Evolutionary conservation across 2,888 invertebrate genomes (phyloP), one percentile per base, ranked within the genome.

Genomic region (Morpho achilles): DNA sequence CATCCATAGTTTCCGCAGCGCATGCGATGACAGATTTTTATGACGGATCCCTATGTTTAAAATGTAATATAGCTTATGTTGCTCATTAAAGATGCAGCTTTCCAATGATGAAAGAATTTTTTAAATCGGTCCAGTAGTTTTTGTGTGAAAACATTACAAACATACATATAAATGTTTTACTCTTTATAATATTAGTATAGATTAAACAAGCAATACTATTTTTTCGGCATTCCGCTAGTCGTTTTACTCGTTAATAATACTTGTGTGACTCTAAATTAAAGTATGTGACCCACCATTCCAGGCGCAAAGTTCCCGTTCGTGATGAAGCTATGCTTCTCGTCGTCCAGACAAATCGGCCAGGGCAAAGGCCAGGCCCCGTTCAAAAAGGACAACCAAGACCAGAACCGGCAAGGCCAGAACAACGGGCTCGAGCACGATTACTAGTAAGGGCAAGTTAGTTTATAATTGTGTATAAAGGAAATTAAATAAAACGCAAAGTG

Each of bases 261-360:
- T 7, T 39, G 1, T 48, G 32, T 46, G 2, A 6, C 10, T 16
- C 45, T 10, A 8, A 42, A 43, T 45, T 10, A 43, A 57, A 8
- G 8, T 7, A 16, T 22, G 10, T 7, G 9, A 58, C 63, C 47
- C 45, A 52, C 32, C 65, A 70, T 93, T 93, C 9, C 92, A 97
- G 98, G 96, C 85, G 98, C 98, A 69, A 98, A 98, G 92, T 98
- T 98, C 89, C 99, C 99, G 70, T 99, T 98, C 92, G 97, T 98
- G 76, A 96, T 99, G 96, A 99, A 99, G 91, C 92, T 99, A 72
- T 99, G 99, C 83, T 99, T 99, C 93, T 98, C 98, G 22, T 97
- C 97, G 56, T 90, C 91, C 52, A 86, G 91, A 56, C 88, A 90
- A 69, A 91, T 91, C 70, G 89, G 90, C 0, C 89, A 89, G 64